A percentile compares a stretch with the other conserved stretches of the same genome.
Evolutionary conservation across 2,888 invertebrate species (phyloP).

Genomic region (Oscheius sp.): DNA sequence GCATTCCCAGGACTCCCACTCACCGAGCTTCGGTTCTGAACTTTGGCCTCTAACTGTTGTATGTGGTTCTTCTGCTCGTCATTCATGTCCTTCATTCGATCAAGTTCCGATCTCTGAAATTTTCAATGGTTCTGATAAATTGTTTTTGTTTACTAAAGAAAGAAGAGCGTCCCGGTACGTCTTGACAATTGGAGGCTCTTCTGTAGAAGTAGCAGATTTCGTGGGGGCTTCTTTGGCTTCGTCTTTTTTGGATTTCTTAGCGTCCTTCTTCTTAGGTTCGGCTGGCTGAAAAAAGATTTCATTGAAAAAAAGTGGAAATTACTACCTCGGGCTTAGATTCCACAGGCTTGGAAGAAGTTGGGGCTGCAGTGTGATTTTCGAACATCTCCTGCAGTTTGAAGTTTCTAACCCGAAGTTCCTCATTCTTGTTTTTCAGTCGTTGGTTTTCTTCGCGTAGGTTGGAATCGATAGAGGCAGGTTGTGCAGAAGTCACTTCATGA

Average conservation of each 20-base stretch:
- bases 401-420: slow-evolving; percentile 30
- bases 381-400: slow-evolving; percentile 25
- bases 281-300: background rate
- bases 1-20: background rate
- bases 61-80: slow-evolving; percentile 2
- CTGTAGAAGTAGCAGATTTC: background rate
- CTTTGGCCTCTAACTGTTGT: background rate
- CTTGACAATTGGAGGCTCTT: slow-evolving; percentile 2
- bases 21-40: background rate
- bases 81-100: background rate
- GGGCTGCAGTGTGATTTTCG: background rate
- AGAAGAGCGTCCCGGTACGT: slow-evolving; percentile 16
- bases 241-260: slow-evolving; percentile 3
- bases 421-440: slow-evolving; percentile 25
- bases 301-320: background rate
- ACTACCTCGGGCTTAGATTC: slow-evolving; percentile 5
- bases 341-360: background rate
- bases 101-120: background rate
- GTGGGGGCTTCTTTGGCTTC: background rate
- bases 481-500: slow-evolving; percentile 1
- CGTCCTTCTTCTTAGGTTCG: slow-evolving; percentile 10
- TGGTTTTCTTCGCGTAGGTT: slow-evolving; percentile 22
- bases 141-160: background rate
- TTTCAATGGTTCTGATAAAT: background rate
- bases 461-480: background rate